These are phyloP conservation scores for Guaruba guarouba DNA, from an alignment of 2,113 vertebrate species.

Conservation along the genomic window DNA sequence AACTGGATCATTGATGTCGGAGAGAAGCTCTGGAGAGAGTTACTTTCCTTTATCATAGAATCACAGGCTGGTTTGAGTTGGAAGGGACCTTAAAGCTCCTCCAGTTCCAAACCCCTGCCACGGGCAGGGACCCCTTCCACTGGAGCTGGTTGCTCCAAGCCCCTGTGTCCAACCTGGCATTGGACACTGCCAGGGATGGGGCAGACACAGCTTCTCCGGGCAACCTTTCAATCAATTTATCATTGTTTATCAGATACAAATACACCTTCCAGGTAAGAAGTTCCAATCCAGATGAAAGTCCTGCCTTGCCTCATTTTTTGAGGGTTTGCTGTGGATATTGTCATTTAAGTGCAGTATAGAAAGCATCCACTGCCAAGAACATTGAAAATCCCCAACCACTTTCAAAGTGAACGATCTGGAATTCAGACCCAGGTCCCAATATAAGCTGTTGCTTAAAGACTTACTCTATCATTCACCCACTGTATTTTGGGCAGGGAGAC, in stretches of 20 bases:
- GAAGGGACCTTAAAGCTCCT: background rate
- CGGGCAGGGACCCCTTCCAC: background rate
- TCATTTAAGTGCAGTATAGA: background rate
- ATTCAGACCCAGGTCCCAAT: background rate
- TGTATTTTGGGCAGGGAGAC: constrained; percentile 79
- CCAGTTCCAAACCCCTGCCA: background rate
- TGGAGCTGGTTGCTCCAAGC: background rate
- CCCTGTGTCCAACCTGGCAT: background rate
- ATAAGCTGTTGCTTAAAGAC: background rate
- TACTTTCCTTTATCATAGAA: background rate
- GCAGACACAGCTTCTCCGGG: background rate
- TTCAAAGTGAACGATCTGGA: background rate
- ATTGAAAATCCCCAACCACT: background rate
- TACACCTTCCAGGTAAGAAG: background rate
- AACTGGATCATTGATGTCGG: background rate
- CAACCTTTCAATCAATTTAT: background rate
- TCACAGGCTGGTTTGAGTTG: background rate
- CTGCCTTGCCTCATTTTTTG: background rate
- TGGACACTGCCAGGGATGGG: background rate
- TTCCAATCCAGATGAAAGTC: background rate
- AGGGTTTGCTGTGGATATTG: background rate
- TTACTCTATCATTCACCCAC: background rate
- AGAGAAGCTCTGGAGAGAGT: background rate
- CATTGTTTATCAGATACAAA: background rate
- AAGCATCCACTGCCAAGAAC: background rate